Base-by-base conservation (phyloP, 2,113 vertebrate genomes). In the Callipepla californica region DNA sequence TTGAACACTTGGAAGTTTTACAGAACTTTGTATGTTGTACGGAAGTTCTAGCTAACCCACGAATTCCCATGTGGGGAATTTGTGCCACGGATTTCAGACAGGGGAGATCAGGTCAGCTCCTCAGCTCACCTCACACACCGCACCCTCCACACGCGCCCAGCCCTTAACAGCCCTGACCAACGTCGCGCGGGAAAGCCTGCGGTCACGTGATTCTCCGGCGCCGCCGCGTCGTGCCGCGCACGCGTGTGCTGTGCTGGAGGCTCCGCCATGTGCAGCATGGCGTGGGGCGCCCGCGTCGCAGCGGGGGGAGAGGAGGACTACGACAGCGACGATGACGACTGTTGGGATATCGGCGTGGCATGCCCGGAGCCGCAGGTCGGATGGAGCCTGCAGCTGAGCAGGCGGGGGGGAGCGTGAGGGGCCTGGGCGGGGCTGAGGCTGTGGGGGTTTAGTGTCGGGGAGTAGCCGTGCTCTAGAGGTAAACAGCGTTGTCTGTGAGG, bases 281-380 rank as follows among this genome's bases (percentile, higher is more conserved):
- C 4, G 0, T 61, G 83, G 9, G 0, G 26, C 1, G 10, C 15
- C 42, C 26, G 81, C 36, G 2, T 90, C 68, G 58, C 91, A 48
- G 95, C 97, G 1, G 97, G 95, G 1, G 97, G 97, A 6, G 96
- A 95, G 6, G 97, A 98, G 86, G 97, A 77, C 22, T 95, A 86
- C 18, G 97, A 97, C 8, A 98, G 97, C 67, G 97, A 97, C 1
- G 98, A 97, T 2, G 97, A 97, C 2, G 59, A 62, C 59, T 62
- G 81, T 48, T 98, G 97, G 98, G 96, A 96, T 12, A 94, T 98
- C n/a, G 97, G 96, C 9, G 92, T 66, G 40, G 70, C 72, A 23
- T 78, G 87, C 45, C 36, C 26, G 1, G 16, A 80, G 10, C 34
- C 86, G n/a, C 93, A 97, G 97, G 97, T 97, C 89, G 7, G 82